phyloP scores from a whole-genome alignment of 1,140 invertebrate species.

The Drosophila sulfurigaster region DNA sequence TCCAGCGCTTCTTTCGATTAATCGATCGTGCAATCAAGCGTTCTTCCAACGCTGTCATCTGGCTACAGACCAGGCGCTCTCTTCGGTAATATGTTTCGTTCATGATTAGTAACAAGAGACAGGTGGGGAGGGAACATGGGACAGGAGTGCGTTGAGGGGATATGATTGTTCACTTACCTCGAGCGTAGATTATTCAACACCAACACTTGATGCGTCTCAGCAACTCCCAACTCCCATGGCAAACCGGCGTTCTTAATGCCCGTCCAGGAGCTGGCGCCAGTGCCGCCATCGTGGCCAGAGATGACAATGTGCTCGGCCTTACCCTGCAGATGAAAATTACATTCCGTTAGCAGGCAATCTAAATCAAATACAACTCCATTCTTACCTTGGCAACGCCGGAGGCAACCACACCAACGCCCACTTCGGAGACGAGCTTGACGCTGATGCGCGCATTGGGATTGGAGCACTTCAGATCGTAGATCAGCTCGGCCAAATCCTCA shows the following conservation, averaged over 20 bases:
- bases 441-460: conserved; percentile 98
- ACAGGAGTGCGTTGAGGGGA: not conserved
- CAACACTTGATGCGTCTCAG: conserved; percentile 98
- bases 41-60: conserved; percentile 77
- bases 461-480: conserved; percentile 99
- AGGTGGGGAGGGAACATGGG: conserved; percentile 31
- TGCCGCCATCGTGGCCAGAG: conserved; percentile 99
- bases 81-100: conserved; percentile 78
- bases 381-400: conserved; percentile 97
- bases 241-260: conserved; percentile 97
- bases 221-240: conserved; percentile 98
- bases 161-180: conserved; percentile 84
- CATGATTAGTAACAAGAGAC: conserved; percentile 80
- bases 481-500: conserved; percentile 98
- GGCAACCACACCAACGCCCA: conserved; percentile 99
- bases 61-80: conserved; percentile 71
- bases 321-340: conserved; percentile 87
- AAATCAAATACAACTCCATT: conserved; percentile 1
- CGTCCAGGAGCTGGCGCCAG: conserved; percentile 99
- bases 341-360: not conserved
- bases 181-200: conserved; percentile 98
- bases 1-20: conserved; percentile 5
- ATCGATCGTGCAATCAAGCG: conserved; percentile 15
- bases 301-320: conserved; percentile 99
- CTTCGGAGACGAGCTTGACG: conserved; percentile 99